Base-by-base conservation (phyloP, 2,113 vertebrate genomes). In the Rhineura floridana region DNA sequence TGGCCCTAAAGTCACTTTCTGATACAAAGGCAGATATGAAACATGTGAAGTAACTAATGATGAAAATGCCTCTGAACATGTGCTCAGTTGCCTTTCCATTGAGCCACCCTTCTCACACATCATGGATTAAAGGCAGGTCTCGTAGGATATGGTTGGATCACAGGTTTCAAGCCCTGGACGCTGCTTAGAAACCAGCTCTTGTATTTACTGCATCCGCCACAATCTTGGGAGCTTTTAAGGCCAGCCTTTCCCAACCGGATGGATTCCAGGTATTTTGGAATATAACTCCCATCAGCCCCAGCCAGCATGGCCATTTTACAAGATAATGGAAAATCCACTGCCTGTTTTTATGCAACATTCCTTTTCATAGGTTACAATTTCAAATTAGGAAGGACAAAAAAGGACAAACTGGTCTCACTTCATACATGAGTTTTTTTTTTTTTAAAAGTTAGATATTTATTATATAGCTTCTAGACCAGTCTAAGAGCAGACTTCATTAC, bases 401-500 rank as follows among this genome's bases (percentile, higher is more conserved):
- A 52, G 21, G 9, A 25, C 50, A 75, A 52, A 67, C 25, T 76
- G n/a, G 75, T 65, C 77, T 30, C 65, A 25, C 25, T 36, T 11
- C 2, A 0, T 30, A 79, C 39, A 83, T 5, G 52, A 21, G 77
- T 55, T 50, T 63, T 65, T 67, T 55, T 50, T 63, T 65, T 67
- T 77, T 3, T 44, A n/a, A 6, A 50, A n/a, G 21, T 59, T 19
- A 59, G 55, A 59, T 59, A 59, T 19, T 19, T 19, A 59, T 59
- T 21, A 19, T 59, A 77, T 65, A 80, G 93, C 69, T 87, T 84
- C 76, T 87, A 90, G 76, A 81, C 87, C 79, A 62, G 67, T 73
- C 21, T 79, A 39, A n/a, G 62, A 63, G 11, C 13, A 70, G n/a
- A 50, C 42, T 76, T 70, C 28, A 13, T 73, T 46, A 48, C 50